These are phyloP conservation scores for Apodemia zela DNA, from an alignment of 2,888 invertebrate species.

Conservation along the genomic window DNA sequence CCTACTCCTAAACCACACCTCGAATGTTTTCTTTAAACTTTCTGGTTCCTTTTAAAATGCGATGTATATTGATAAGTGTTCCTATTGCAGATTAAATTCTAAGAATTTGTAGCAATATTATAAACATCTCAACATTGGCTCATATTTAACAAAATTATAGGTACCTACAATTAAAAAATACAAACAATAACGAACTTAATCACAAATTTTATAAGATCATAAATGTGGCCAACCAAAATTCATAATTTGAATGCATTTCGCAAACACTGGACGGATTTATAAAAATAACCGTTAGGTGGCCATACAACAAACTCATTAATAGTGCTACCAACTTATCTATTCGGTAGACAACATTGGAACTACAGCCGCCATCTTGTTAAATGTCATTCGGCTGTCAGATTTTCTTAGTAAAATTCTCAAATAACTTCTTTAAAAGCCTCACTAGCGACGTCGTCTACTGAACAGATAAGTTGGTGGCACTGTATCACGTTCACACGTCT, in stretches of 20 bases:
- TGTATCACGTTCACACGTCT: slow-evolving; percentile 1
- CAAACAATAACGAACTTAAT: slow-evolving; percentile 7
- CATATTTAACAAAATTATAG: slow-evolving; percentile 4
- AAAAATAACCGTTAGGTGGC: slow-evolving; percentile 9
- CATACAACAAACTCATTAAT: neutral
- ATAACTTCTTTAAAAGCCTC: no score
- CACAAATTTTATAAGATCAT: slow-evolving; percentile 7
- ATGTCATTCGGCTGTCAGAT: no score
- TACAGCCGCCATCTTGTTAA: no score
- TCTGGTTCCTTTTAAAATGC: neutral
- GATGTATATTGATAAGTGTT: neutral
- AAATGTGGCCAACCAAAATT: slow-evolving; percentile 1
- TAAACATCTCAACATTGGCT: neutral
- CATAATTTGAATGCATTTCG: neutral
- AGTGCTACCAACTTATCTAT: no score
- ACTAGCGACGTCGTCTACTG: no score
- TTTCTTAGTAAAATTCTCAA: no score
- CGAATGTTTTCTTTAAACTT: no score
- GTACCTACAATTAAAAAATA: slow-evolving; percentile 4
- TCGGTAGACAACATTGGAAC: no score
- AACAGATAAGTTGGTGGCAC: no score
- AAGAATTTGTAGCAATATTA: neutral
- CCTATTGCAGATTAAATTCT: neutral
- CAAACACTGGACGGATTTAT: slow-evolving; percentile 7
- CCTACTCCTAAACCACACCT: no score